A percentile compares a stretch with the other conserved stretches of the same genome.
phyloP scores from a whole-genome alignment of 2,797 vertebrate genomes.

The Anas bahamensis region DNA sequence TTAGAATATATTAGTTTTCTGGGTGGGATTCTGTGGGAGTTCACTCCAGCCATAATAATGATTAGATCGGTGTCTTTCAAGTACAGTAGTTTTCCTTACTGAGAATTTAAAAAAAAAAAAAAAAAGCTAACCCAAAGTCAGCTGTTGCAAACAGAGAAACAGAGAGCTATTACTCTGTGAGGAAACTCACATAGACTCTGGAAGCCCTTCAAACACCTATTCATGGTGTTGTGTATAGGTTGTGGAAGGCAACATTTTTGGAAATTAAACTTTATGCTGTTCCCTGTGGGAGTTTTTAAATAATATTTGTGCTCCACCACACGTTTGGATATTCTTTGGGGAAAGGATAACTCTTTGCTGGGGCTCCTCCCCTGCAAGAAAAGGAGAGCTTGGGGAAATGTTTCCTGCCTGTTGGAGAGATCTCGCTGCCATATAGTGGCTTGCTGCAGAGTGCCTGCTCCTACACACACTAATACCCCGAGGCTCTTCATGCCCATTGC shows the following conservation, averaged over 20 bases:
- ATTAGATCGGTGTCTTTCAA: background rate
- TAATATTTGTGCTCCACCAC: background rate
- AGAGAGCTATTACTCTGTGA: background rate
- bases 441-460: background rate
- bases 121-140: background rate
- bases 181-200: background rate
- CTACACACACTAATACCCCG: background rate
- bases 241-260: background rate
- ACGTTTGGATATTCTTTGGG: background rate
- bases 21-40: background rate
- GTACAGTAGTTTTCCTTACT: background rate
- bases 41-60: background rate
- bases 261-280: background rate
- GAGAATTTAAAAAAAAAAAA: background rate
- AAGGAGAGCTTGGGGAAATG: fast-evolving
- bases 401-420: background rate
- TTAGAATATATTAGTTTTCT: background rate
- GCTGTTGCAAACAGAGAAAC: background rate
- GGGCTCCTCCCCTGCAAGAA: background rate
- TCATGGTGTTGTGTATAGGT: background rate
- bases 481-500: fast-evolving
- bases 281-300: background rate
- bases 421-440: background rate
- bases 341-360: background rate
- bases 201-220: background rate